Percentiles rank a stretch among this genome's conserved stretches.
phyloP scores from a whole-genome alignment of 1,140 invertebrate genomes.

The Nautilus pompilius region DNA sequence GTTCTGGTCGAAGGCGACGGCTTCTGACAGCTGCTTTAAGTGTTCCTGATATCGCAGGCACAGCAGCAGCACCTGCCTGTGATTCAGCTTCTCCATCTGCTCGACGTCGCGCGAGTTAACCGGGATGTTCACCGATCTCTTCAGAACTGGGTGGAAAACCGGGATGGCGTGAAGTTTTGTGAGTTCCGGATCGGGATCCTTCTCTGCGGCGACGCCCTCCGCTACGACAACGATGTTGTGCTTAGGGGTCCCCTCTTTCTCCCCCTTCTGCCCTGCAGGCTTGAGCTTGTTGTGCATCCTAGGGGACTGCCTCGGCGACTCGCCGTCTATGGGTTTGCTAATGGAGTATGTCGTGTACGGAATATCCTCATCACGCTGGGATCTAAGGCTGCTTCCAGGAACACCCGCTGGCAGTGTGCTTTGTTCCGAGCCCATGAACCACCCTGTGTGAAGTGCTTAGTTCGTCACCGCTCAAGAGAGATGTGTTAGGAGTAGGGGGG shows the following conservation, averaged over 20 bases:
- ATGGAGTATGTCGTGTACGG: constrained; percentile 94
- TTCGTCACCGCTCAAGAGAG: too few species aligned
- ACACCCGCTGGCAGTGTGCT: constrained; percentile 43
- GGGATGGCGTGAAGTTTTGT: constrained; percentile 75
- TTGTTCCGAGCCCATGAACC: constrained; percentile 53
- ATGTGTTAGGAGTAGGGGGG: too few species aligned
- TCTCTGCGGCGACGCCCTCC: constrained; percentile 62
- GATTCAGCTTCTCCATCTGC: constrained; percentile 76
- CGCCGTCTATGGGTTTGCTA: constrained; percentile 78
- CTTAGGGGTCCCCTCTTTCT: constrained; percentile 44
- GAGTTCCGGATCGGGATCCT: constrained; percentile 78
- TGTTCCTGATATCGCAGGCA: constrained; percentile 76
- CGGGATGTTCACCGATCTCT: constrained; percentile 81
- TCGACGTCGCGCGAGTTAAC: constrained; percentile 78
- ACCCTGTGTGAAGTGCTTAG: too few species aligned
- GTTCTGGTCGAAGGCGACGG: constrained; percentile 72
- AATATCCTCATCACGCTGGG: constrained; percentile 65
- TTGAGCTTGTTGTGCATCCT: constrained; percentile 18
- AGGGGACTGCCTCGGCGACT: constrained; percentile 42
- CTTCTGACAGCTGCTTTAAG: constrained; percentile 66
- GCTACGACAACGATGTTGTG: constrained; percentile 80
- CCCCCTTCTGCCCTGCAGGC: constrained; percentile 39
- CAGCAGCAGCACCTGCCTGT: constrained; percentile 62
- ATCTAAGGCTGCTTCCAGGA: constrained; percentile 39
- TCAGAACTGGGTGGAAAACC: constrained; percentile 88